These are phyloP conservation scores for Psilopsiagon aymara DNA, from an alignment of 2,113 vertebrate species.

Conservation along the genomic window DNA sequence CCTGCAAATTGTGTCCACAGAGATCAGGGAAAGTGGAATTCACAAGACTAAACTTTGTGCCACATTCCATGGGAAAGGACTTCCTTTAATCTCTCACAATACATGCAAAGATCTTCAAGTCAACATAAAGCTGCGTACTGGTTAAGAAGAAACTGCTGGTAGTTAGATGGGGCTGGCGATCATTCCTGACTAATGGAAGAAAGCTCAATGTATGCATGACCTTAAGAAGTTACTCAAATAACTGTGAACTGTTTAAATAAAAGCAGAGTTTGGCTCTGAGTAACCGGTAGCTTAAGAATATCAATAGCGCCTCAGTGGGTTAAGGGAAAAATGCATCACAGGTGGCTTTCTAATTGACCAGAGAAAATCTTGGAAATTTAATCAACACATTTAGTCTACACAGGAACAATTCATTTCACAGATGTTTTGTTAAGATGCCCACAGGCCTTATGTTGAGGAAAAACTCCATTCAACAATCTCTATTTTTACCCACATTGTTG, in stretches of 20 bases:
- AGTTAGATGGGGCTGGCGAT: neutral
- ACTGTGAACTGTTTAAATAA: neutral
- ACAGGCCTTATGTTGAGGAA: neutral
- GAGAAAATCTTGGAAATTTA: slow-evolving; percentile 44
- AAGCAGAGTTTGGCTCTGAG: neutral
- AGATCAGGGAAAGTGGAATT: neutral
- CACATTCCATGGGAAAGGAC: neutral
- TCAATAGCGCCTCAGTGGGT: neutral
- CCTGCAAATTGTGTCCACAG: neutral
- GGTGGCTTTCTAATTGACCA: slow-evolving; percentile 49
- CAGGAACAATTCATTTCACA: slow-evolving; percentile 8
- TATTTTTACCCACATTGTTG: neutral
- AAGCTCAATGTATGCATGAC: accelerated
- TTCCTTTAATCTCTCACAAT: neutral
- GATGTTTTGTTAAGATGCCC: slow-evolving; percentile 9
- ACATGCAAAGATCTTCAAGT: neutral
- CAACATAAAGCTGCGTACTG: neutral
- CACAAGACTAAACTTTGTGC: neutral
- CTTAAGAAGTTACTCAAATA: neutral
- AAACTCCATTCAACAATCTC: neutral
- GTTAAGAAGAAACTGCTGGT: neutral
- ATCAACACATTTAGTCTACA: slow-evolving; percentile 30
- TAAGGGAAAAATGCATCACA: slow-evolving; percentile 2
- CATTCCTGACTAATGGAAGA: neutral
- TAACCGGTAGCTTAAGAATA: neutral